phyloP scores from a whole-genome alignment of 2,797 vertebrate genomes.

The Synaphobranchus kaupii region DNA sequence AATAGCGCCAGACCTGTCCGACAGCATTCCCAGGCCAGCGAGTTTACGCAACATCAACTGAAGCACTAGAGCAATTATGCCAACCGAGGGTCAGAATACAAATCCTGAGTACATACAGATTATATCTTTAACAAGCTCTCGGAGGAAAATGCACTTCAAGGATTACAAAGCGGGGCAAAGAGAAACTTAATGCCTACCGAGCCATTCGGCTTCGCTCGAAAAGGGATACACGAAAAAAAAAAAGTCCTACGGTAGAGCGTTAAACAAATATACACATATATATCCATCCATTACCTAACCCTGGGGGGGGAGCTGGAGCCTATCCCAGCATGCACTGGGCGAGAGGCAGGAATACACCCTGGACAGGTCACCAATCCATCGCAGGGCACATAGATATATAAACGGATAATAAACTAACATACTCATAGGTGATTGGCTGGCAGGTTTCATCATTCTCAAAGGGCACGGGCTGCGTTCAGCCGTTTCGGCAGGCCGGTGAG shows the following conservation, averaged over 20 bases:
- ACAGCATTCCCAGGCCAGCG: background rate
- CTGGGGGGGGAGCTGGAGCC: too few species aligned
- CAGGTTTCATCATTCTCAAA: background rate
- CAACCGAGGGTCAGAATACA: background rate
- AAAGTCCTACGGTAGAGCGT: background rate
- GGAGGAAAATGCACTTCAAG: background rate
- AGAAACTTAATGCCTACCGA: background rate
- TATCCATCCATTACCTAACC: too few species aligned
- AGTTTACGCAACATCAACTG: background rate
- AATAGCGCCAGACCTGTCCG: background rate
- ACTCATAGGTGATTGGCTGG: background rate
- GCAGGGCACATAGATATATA: background rate
- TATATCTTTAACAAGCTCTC: background rate
- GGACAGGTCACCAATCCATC: too few species aligned
- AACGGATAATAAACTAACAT: background rate
- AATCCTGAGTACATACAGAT: background rate
- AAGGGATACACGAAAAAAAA: background rate
- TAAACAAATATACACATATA: background rate
- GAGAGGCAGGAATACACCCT: too few species aligned
- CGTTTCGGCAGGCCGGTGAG: background rate
- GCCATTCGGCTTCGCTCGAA: background rate
- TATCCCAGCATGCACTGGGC: too few species aligned
- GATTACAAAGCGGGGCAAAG: background rate
- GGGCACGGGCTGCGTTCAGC: background rate
- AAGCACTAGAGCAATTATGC: background rate